These are phyloP conservation scores for Anoncus sp. DNA, from an alignment of 2,888 invertebrate genomes.

Conservation along the genomic window DNA sequence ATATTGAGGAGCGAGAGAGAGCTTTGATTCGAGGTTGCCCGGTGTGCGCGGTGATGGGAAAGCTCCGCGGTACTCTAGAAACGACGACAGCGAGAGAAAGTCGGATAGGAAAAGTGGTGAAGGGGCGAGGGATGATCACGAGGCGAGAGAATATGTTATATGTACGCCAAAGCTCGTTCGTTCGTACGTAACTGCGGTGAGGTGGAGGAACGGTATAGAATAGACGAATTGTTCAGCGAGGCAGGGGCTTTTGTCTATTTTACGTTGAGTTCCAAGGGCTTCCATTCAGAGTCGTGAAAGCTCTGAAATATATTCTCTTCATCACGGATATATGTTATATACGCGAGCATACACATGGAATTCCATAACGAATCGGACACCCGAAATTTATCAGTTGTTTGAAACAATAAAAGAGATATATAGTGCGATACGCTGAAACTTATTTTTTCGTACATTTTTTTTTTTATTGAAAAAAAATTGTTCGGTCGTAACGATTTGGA, in stretches of 20 bases:
- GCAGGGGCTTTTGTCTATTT: constrained; percentile 81
- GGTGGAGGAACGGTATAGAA: constrained; percentile 68
- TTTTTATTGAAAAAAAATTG: no score
- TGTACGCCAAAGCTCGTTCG: constrained; percentile 76
- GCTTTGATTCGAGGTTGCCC: constrained; percentile 26
- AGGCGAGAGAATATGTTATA: constrained; percentile 77
- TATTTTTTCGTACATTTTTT: no score
- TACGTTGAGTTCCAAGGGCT: constrained; percentile 81
- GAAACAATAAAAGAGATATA: no score
- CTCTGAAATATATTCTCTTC: constrained; percentile 80
- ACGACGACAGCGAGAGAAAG: constrained; percentile 44
- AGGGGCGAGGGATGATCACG: constrained; percentile 34
- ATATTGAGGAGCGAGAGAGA: constrained; percentile 35
- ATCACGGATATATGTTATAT: background rate
- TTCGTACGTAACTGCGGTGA: constrained; percentile 77
- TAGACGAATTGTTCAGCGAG: constrained; percentile 80
- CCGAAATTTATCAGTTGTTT: no score
- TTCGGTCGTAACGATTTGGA: no score
- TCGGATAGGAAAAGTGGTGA: constrained; percentile 57
- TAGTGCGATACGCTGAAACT: no score
- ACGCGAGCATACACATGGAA: no score
- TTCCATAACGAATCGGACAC: no score
- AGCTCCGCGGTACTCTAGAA: constrained; percentile 41
- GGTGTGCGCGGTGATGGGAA: constrained; percentile 44
- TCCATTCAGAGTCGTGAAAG: constrained; percentile 79